Percentiles rank a stretch among this genome's conserved stretches.
Conservation (phyloP, 37 sponge, comb jelly and placozoan species). For the Chondrosia reniformis region DNA sequence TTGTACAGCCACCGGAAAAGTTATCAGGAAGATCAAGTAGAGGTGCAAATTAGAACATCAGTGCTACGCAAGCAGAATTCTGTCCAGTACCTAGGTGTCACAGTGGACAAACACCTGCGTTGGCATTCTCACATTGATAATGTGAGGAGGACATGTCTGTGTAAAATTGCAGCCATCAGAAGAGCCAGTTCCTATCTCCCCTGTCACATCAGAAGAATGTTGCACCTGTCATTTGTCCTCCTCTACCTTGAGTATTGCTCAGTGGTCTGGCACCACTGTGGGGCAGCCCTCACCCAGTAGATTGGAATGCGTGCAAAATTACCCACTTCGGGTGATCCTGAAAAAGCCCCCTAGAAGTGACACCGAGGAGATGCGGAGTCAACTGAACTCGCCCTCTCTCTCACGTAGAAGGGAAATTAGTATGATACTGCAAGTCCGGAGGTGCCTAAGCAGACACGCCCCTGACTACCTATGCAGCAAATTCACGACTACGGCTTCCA, state of each 20-base stretch:
- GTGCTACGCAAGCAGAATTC: neutral
- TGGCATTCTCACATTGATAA: neutral
- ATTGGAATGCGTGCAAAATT: no score
- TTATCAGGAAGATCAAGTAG: neutral
- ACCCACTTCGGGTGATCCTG: no score
- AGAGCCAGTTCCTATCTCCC: neutral
- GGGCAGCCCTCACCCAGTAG: no score
- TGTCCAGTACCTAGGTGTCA: neutral
- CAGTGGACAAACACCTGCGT: neutral
- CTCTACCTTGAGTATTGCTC: neutral
- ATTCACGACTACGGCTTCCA: neutral
- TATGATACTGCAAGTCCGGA: no score
- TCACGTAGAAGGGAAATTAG: no score
- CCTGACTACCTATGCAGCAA: neutral
- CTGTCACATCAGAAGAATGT: neutral
- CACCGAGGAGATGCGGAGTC: no score
- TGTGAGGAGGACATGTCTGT: constrained; percentile 1
- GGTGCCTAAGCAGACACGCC: neutral
- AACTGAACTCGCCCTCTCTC: no score
- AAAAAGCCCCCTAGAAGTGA: no score
- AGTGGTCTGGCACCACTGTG: neutral
- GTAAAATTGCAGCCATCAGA: neutral
- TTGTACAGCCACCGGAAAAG: neutral
- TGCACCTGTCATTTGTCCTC: neutral
- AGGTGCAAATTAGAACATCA: neutral